Conservation (phyloP, 2,113 vertebrate species). For the Apaloderma vittatum region DNA sequence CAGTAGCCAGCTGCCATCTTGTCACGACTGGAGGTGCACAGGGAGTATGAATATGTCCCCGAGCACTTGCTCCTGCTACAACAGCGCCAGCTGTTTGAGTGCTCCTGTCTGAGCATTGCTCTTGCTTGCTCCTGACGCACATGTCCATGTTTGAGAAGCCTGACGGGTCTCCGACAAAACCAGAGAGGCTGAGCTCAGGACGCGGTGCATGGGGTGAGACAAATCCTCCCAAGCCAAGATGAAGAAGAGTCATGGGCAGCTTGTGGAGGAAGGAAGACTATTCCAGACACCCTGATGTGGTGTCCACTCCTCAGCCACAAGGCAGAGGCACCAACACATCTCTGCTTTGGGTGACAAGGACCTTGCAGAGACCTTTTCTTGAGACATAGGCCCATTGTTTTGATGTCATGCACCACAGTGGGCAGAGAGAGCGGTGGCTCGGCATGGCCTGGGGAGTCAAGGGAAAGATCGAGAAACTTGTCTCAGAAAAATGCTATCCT, state of each 20-base stretch:
- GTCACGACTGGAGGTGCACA: background rate
- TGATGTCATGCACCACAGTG: accelerated
- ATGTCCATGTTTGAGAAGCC: background rate
- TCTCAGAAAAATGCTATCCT: background rate
- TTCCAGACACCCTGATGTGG: no score
- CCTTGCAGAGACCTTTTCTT: background rate
- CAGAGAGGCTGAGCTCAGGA: background rate
- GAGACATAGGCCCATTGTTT: background rate
- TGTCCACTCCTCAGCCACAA: background rate
- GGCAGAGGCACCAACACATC: background rate
- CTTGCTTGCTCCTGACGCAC: background rate
- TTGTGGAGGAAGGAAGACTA: background rate
- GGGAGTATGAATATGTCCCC: background rate
- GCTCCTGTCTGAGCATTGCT: background rate
- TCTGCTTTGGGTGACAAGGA: background rate
- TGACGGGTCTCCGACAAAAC: background rate
- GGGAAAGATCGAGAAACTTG: background rate
- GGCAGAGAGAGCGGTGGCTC: accelerated
- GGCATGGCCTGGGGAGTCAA: background rate
- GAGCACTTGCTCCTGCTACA: background rate
- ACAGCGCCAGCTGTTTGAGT: accelerated
- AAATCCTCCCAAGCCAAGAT: accelerated
- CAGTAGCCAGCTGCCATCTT: background rate
- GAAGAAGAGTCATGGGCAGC: background rate
- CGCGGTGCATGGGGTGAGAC: accelerated